Evolutionary conservation across 2,797 vertebrate species (phyloP), one percentile per base, ranked within the genome.

Genomic region (Rhinatrema bivittatum): DNA sequence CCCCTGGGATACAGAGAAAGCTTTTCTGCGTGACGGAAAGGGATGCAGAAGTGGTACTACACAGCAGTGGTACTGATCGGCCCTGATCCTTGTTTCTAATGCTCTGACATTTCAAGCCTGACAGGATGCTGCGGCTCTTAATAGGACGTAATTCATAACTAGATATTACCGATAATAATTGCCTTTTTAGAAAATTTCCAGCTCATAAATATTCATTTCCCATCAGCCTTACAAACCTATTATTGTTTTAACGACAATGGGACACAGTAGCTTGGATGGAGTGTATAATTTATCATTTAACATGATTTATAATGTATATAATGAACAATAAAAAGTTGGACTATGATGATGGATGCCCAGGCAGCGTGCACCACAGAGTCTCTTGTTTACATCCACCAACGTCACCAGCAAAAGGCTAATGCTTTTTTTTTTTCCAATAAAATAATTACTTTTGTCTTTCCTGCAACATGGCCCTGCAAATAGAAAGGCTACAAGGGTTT

Each of bases 171-270:
- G 22, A 5, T 17, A 16, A 24, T 56, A 64, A 65, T 61, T 48
- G 51, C 53, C 50, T 59, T 55, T 43, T 25, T 33, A 6, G 1
- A 46, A 48, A 23, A 7, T 17, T 20, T 28, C 41, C 1, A 20
- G n/a, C 49, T 66, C 56, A 75, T 78, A 62, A 67, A 75, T 69
- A 70, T 61, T 36, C 52, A 65, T 70, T 49, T 63, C 17, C 39
- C 47, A 37, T 34, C 44, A 41, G 5, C 45, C 46, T 46, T 50
- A 43, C 57, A 58, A 61, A 60, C 40, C 51, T 50, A 48, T 53
- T 50, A 57, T 70, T 70, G 60, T 63, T 72, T 68, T 46, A 39
- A 51, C 24, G 9, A 42, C 67, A 55, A 35, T 38, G 11, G 55
- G 48, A 59, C 55, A 36, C 52, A 9, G 29, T 7, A 1, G 49